These are phyloP conservation scores for Melieria omissa DNA, from an alignment of 2,888 invertebrate species.

Conservation along the genomic window DNA sequence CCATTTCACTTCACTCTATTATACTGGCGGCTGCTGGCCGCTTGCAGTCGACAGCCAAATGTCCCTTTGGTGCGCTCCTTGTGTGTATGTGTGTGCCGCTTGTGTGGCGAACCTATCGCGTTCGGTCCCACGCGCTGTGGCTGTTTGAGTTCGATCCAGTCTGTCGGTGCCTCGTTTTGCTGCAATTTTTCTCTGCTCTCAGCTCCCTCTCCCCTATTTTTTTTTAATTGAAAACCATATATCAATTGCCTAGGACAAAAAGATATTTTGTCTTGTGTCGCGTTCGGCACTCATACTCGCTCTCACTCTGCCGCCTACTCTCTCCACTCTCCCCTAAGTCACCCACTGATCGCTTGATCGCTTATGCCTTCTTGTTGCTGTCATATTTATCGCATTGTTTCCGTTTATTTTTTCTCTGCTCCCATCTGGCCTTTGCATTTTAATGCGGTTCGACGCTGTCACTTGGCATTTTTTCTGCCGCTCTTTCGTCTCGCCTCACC, in stretches of 20 bases:
- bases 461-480: no score
- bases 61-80: constrained; percentile 12
- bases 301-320: background rate
- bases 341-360: constrained; percentile 5
- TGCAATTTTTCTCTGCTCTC: background rate
- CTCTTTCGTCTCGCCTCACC: no score
- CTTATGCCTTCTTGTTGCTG: constrained; percentile 20
- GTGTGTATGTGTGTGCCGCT: background rate
- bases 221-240: constrained; percentile 52
- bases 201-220: background rate
- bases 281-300: constrained; percentile 16
- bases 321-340: background rate
- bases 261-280: constrained; percentile 35
- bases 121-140: no score
- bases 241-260: constrained; percentile 59
- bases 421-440: constrained; percentile 28
- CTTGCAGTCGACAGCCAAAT: no score
- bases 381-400: background rate
- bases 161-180: background rate
- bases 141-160: no score
- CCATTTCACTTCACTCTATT: no score
- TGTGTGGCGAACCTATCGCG: constrained; percentile 15
- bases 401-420: constrained; percentile 17
- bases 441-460: constrained; percentile 3
- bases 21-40: no score